A percentile compares a stretch with the other conserved stretches of the same genome.
Evolutionary conservation across 2,797 vertebrate genomes (phyloP).

Genomic region (Gobio occitaniae): DNA sequence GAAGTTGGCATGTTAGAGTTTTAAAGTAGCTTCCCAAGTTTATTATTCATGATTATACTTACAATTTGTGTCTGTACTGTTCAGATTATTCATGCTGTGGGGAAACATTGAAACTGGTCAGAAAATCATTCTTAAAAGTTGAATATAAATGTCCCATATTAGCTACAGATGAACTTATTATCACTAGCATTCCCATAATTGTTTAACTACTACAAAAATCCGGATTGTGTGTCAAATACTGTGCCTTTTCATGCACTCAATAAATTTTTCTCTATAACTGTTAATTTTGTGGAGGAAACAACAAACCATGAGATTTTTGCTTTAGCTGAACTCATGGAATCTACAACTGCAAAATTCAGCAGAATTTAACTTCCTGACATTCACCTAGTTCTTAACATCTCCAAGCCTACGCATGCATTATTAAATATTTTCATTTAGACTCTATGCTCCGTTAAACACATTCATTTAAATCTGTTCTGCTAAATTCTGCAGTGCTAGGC

Average conservation of each 20-base stretch:
- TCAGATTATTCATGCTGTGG: background rate
- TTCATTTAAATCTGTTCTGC: background rate
- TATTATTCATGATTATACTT: background rate
- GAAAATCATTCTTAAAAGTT: background rate
- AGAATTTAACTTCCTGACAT: background rate
- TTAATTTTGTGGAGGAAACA: background rate
- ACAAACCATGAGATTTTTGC: slow-evolving; percentile 7
- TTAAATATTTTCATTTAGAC: background rate
- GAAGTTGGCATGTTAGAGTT: background rate
- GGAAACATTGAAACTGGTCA: background rate
- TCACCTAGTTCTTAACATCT: background rate
- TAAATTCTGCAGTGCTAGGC: no score
- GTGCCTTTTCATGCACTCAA: background rate
- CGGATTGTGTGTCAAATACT: background rate
- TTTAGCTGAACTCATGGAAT: background rate
- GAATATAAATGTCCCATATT: background rate
- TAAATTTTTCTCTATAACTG: background rate
- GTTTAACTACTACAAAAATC: background rate
- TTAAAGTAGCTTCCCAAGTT: background rate
- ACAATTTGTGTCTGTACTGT: background rate
- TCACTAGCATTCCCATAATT: background rate
- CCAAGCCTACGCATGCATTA: background rate
- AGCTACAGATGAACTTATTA: background rate
- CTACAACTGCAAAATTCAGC: background rate
- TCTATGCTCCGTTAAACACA: background rate